phyloP scores from a whole-genome alignment of 2,113 vertebrate species.

The Gobius niger region DNA sequence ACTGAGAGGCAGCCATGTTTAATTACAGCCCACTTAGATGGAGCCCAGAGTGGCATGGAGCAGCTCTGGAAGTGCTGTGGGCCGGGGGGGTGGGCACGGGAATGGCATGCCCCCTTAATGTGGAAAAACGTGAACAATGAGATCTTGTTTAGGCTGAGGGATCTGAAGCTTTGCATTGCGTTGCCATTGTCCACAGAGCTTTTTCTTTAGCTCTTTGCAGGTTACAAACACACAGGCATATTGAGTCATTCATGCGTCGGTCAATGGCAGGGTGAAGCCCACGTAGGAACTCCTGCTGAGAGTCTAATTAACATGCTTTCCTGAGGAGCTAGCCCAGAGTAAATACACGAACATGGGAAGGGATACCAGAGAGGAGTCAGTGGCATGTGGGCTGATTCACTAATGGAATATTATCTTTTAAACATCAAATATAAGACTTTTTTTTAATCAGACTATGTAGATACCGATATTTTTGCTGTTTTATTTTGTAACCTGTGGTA shows the following conservation, averaged over 20 bases:
- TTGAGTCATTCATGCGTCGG: slow-evolving; percentile 64
- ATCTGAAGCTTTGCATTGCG: slow-evolving; percentile 55
- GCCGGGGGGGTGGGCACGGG: slow-evolving; percentile 31
- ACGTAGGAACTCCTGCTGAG: slow-evolving; percentile 52
- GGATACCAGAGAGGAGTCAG: slow-evolving; percentile 46
- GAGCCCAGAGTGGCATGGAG: slow-evolving; percentile 39
- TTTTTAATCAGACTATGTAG: too few relatives aligned
- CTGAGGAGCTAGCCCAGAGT: slow-evolving; percentile 42
- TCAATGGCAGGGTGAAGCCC: slow-evolving; percentile 58
- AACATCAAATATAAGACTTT: too few relatives aligned
- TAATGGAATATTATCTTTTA: too few relatives aligned
- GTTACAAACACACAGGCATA: slow-evolving; percentile 67
- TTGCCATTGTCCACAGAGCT: slow-evolving; percentile 57
- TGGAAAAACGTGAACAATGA: slow-evolving; percentile 69
- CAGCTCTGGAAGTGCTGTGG: slow-evolving; percentile 42
- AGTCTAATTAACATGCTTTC: slow-evolving; percentile 69
- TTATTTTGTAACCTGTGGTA: neutral
- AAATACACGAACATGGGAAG: slow-evolving; percentile 44
- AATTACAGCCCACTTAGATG: slow-evolving; percentile 78
- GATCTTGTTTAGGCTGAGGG: slow-evolving; percentile 70
- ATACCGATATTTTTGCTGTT: neutral
- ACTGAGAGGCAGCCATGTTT: slow-evolving; percentile 83
- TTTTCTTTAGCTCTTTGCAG: slow-evolving; percentile 55
- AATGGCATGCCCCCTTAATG: slow-evolving; percentile 55
- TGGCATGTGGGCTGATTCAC: too few relatives aligned